Base-by-base conservation (phyloP, 2,888 invertebrate genomes). In the Luperina nickerlii region DNA sequence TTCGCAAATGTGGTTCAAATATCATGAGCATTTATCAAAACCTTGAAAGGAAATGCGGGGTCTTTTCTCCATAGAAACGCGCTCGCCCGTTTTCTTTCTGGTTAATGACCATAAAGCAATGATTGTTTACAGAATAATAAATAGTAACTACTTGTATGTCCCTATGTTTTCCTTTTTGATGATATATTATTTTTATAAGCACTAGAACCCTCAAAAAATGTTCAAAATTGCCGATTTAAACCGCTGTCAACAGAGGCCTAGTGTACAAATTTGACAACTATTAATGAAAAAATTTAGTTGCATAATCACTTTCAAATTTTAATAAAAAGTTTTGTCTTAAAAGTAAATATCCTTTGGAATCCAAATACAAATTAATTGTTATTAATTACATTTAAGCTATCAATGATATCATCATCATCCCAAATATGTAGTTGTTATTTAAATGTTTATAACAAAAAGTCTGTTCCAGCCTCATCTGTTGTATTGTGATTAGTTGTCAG, bases 1-100 rank as follows among this genome's bases (percentile, higher is more conserved):
- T 73, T 70, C 20, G 71, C 45, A 75, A 82, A 82, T 71, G 51
- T 54, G 81, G 20, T 54, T 48, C 54, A 42, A 63, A 57, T 85
- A 48, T 32, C 32, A 32, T 65, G 18, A 65, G 15, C 27, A 38
- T 68, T 45, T 45, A 45, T 54, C 24, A 15, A 24, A 70, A 80
- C 69, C 8, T 38, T 38, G 38, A 38, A 6, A 38, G 38, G 38
- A 38, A 38, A 38, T 38, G 38, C 38, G 38, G 2, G 38, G 38
- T 38, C 38, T 38, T 38, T 38, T 38, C 38, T 38, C 38, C 0
- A 6, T 38, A 6, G 6, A 38, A 38, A 38, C 38, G 38, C 38
- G 38, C 38, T 38, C 38, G 38, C 6, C 38, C 6, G 38, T 38
- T 38, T 38, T 38, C 38, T 38, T 38, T 38, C 38, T 38, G 38